phyloP scores from a whole-genome alignment of 2,888 invertebrate genomes.

The Halictus quadricinctus region DNA sequence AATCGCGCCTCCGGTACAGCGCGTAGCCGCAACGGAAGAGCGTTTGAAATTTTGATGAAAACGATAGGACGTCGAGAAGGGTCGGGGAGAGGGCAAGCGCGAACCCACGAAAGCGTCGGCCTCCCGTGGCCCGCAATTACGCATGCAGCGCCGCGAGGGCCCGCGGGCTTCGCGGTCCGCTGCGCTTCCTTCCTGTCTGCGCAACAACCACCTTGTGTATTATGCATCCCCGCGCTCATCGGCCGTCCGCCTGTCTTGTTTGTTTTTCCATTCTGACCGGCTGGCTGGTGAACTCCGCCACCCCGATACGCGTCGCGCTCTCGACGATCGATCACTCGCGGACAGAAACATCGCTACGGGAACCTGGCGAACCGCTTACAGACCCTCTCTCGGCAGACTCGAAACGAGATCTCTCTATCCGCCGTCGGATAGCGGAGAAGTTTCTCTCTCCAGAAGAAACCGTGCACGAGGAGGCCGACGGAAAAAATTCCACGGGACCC shows the following conservation, averaged over 20 bases:
- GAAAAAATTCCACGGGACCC: slow-evolving; percentile 1
- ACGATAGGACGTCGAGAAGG: slow-evolving; percentile 17
- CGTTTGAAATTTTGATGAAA: slow-evolving; percentile 19
- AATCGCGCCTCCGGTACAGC: neutral
- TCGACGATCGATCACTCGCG: slow-evolving; percentile 45
- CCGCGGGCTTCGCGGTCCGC: slow-evolving; percentile 80
- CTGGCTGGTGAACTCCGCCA: slow-evolving; percentile 40
- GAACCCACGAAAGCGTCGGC: slow-evolving; percentile 71
- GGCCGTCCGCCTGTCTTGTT: slow-evolving; percentile 65
- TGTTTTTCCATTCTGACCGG: slow-evolving; percentile 53
- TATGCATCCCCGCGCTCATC: slow-evolving; percentile 65
- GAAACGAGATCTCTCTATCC: slow-evolving; percentile 10
- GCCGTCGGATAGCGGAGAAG: neutral
- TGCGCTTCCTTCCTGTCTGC: slow-evolving; percentile 82
- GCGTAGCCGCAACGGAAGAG: neutral
- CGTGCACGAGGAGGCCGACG: neutral
- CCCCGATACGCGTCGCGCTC: slow-evolving; percentile 52
- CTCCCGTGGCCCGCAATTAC: slow-evolving; percentile 78
- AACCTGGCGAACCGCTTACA: neutral
- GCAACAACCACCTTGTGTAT: slow-evolving; percentile 76
- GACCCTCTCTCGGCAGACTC: neutral
- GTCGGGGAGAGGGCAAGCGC: slow-evolving; percentile 18
- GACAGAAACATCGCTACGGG: slow-evolving; percentile 36
- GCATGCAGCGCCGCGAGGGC: slow-evolving; percentile 79
- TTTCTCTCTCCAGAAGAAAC: neutral